Percentiles rank a stretch among this genome's conserved stretches.
Evolutionary conservation across 2,888 invertebrate species (phyloP).

Genomic region (Callyntrura guangdongensis): DNA sequence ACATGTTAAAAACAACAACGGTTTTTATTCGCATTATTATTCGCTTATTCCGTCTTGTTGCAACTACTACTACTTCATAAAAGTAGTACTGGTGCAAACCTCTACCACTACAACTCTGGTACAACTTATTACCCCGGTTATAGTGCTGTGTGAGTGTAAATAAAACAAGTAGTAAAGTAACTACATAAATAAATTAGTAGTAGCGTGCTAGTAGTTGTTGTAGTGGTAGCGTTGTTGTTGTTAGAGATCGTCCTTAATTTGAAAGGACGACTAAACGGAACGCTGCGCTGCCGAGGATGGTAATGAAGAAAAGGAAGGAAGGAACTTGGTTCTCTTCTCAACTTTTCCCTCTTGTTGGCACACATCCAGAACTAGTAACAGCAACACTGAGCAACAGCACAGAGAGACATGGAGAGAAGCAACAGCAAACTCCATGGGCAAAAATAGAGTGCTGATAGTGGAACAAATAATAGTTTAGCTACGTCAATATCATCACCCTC

Average conservation of each 20-base stretch:
- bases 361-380: slow-evolving; percentile 17
- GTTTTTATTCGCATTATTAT: slow-evolving; percentile 9
- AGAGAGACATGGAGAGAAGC: no score
- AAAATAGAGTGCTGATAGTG: slow-evolving; percentile 13
- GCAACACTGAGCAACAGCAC: slow-evolving; percentile 22
- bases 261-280: slow-evolving; percentile 56
- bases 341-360: slow-evolving; percentile 54
- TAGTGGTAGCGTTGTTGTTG: slow-evolving; percentile 3
- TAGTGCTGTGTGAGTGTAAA: neutral
- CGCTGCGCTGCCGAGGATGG: slow-evolving; percentile 32
- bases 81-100: no score
- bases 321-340: slow-evolving; percentile 57
- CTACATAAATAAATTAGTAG: neutral
- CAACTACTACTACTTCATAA: neutral
- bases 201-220: neutral
- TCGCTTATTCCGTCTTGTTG: neutral
- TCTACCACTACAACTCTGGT: no score
- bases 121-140: no score
- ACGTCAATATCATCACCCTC: slow-evolving; percentile 25
- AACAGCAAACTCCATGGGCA: neutral
- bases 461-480: neutral
- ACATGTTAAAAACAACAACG: neutral
- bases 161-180: neutral
- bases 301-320: slow-evolving; percentile 54
- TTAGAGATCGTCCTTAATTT: slow-evolving; percentile 55